These are phyloP conservation scores for Symphodus melops DNA, from an alignment of 2,113 vertebrate genomes.

Conservation along the genomic window DNA sequence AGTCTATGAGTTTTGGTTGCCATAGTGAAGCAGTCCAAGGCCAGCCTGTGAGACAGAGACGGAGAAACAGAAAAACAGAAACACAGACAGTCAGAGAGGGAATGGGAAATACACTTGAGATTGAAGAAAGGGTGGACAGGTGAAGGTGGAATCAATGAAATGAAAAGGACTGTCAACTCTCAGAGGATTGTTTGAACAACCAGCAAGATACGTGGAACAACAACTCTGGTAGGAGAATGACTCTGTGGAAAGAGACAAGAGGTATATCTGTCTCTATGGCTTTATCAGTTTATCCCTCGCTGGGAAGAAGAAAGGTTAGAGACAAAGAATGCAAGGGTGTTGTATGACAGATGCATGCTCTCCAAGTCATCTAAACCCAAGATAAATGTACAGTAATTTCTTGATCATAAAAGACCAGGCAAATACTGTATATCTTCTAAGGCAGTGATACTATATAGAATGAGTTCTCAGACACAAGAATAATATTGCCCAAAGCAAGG, in stretches of 20 bases:
- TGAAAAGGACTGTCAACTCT: slow-evolving; percentile 13
- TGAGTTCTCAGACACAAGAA: background rate
- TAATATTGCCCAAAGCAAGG: background rate
- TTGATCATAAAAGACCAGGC: background rate
- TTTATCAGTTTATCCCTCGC: too few species aligned
- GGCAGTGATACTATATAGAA: slow-evolving; percentile 3
- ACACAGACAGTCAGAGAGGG: background rate
- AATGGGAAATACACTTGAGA: slow-evolving; percentile 15
- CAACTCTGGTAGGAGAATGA: slow-evolving; percentile 2
- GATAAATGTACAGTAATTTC: background rate
- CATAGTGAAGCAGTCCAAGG: slow-evolving; percentile 17
- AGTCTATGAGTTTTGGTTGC: slow-evolving; percentile 10
- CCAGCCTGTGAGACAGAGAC: background rate
- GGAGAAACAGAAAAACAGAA: background rate
- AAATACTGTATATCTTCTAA: background rate
- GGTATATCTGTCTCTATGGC: too few species aligned
- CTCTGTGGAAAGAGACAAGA: background rate
- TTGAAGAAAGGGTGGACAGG: background rate
- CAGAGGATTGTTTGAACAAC: slow-evolving; percentile 5
- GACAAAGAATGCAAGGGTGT: background rate
- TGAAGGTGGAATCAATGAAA: slow-evolving; percentile 30
- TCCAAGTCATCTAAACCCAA: background rate
- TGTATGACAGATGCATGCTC: slow-evolving; percentile 2
- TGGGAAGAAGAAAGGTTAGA: background rate
- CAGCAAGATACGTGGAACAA: background rate